These are phyloP conservation scores for Neoaliturus tenellus DNA, from an alignment of 2,888 invertebrate species.

Conservation along the genomic window DNA sequence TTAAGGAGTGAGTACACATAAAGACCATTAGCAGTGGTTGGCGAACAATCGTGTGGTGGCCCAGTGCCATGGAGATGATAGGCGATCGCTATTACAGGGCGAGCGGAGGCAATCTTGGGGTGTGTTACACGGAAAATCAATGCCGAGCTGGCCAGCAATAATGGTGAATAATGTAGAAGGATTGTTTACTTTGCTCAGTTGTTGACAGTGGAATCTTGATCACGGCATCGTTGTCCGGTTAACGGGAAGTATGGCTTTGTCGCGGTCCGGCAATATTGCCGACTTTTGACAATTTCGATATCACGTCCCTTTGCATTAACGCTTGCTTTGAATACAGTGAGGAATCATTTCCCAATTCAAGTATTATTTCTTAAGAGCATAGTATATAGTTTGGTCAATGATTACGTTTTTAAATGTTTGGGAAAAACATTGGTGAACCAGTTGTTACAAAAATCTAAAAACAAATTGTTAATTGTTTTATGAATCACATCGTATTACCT, in stretches of 20 bases:
- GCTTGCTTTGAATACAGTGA: no score
- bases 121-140: not conserved
- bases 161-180: constrained; percentile 18
- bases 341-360: no score
- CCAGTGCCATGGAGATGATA: not conserved
- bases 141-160: not conserved
- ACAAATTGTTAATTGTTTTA: no score
- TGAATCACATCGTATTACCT: no score
- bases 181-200: not conserved
- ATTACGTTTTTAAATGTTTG: no score
- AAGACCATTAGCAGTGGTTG: not conserved
- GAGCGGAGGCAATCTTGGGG: not conserved
- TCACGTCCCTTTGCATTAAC: no score
- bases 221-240: not conserved
- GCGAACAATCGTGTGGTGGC: not conserved
- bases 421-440: no score
- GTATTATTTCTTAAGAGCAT: no score
- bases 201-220: not conserved
- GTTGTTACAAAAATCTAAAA: no score
- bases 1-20: not conserved
- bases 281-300: no score
- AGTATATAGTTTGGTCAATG: no score
- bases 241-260: not conserved
- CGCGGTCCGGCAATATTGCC: no score
- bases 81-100: not conserved